Percentiles rank a stretch among this genome's conserved stretches.
phyloP scores from a whole-genome alignment of 2,888 invertebrate species.

The Noctua pronuba region DNA sequence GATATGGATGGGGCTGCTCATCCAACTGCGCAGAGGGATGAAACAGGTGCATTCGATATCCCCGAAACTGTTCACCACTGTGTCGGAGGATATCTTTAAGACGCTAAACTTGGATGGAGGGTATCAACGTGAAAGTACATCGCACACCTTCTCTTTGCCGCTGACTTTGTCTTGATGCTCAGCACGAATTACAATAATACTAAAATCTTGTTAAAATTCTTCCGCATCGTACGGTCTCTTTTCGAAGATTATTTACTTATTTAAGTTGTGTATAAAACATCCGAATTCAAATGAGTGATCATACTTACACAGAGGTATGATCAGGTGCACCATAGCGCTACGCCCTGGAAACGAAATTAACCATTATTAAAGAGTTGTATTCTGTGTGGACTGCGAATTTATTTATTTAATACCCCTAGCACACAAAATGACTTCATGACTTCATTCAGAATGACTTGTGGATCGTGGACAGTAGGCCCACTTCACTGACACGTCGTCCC shows the following conservation, averaged over 20 bases:
- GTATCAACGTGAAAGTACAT: too few species aligned
- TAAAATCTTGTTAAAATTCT: neutral
- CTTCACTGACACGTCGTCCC: neutral
- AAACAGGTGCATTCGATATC: too few species aligned
- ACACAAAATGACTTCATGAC: too few species aligned
- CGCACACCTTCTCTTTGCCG: too few species aligned
- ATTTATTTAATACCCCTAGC: neutral
- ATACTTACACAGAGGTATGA: conserved; percentile 23
- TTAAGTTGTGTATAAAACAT: neutral
- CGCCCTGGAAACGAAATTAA: neutral
- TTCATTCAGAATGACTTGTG: neutral
- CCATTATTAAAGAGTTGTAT: neutral
- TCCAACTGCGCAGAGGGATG: too few species aligned
- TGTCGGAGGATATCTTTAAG: too few species aligned
- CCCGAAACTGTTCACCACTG: too few species aligned
- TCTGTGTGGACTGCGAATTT: too few species aligned
- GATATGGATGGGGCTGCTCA: too few species aligned
- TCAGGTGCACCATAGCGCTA: neutral
- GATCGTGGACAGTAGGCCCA: neutral
- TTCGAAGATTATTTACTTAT: too few species aligned
- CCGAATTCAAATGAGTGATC: neutral
- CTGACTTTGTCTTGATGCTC: neutral
- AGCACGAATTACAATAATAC: neutral
- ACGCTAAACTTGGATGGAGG: too few species aligned
- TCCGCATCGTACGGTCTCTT: neutral